Percentiles rank a stretch among this genome's conserved stretches.
phyloP scores from a whole-genome alignment of 2,113 vertebrate genomes.

The Hymenochirus boettgeri region DNA sequence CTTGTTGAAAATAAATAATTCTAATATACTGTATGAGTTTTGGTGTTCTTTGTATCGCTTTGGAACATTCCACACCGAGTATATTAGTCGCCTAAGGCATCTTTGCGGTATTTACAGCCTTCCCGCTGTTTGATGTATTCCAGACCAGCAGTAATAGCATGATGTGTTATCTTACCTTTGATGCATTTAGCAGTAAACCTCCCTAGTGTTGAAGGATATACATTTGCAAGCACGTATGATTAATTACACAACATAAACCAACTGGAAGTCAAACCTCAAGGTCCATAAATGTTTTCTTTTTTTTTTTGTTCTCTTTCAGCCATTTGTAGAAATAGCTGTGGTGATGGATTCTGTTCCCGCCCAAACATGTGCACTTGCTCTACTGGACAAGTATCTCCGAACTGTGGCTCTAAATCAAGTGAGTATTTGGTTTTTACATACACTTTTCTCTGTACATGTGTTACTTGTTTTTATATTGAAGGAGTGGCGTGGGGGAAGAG shows the following conservation, averaged over 20 bases:
- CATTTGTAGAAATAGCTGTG: conserved; percentile 78
- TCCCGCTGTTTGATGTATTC: conserved; percentile 9
- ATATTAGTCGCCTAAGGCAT: conserved; percentile 4
- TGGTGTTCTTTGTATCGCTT: conserved; percentile 1
- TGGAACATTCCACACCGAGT: conserved; percentile 21
- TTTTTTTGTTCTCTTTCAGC: conserved; percentile 56
- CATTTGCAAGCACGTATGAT: neutral
- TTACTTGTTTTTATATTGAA: neutral
- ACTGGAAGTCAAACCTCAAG: neutral
- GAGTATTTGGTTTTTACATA: conserved; percentile 24
- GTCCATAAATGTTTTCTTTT: neutral
- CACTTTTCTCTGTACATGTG: neutral
- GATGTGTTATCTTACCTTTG: conserved; percentile 7
- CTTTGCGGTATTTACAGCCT: conserved; percentile 20
- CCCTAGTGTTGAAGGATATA: neutral
- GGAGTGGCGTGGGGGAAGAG: no score
- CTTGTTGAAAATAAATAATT: neutral
- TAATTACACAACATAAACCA: conserved; percentile 1
- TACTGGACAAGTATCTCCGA: conserved; percentile 71
- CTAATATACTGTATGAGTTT: neutral
- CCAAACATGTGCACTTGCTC: conserved; percentile 85
- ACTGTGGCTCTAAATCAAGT: conserved; percentile 68
- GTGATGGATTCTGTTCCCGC: conserved; percentile 81
- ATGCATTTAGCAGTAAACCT: neutral
- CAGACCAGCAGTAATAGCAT: conserved; percentile 14